phyloP scores from a whole-genome alignment of 1,140 invertebrate species.

The Atta cephalotes region DNA sequence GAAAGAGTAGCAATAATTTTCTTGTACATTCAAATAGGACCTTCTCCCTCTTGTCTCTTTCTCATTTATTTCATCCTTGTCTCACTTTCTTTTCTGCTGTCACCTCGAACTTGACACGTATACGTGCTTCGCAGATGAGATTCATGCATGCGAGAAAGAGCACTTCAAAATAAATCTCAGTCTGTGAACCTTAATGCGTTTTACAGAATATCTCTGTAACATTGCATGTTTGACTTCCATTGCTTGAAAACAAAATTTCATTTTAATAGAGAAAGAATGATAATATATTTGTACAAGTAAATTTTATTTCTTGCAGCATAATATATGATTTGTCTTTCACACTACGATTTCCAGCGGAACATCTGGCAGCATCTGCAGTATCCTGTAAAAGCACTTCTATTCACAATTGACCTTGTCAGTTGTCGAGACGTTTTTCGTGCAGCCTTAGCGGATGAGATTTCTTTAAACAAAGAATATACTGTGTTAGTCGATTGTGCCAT shows the following conservation, averaged over 20 bases:
- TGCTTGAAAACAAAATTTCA: not conserved
- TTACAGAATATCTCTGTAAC: not conserved
- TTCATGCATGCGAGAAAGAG: not conserved
- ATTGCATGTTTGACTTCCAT: not conserved
- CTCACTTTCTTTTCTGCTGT: slow-evolving; percentile 5
- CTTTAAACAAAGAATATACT: slow-evolving; percentile 44
- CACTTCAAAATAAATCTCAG: slow-evolving; percentile 34
- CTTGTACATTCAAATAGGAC: slow-evolving; percentile 28
- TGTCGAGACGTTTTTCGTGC: slow-evolving; percentile 55
- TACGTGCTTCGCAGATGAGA: slow-evolving; percentile 25
- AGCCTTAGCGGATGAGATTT: slow-evolving; percentile 7
- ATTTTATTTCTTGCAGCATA: too few relatives aligned
- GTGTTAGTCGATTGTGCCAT: slow-evolving; percentile 57
- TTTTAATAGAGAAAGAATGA: not conserved
- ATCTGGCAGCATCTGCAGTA: not conserved
- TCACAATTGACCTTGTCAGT: slow-evolving; percentile 37
- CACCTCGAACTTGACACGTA: slow-evolving; percentile 26
- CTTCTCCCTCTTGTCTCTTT: too few relatives aligned
- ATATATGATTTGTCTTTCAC: too few relatives aligned
- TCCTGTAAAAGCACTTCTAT: slow-evolving; percentile 21
- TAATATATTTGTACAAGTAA: not conserved
- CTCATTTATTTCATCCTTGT: slow-evolving; percentile 27
- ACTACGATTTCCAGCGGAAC: not conserved
- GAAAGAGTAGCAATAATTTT: slow-evolving; percentile 50
- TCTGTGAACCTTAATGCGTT: not conserved